Base-by-base conservation (phyloP, 2,888 invertebrate genomes). In the Euplexia lucipara region DNA sequence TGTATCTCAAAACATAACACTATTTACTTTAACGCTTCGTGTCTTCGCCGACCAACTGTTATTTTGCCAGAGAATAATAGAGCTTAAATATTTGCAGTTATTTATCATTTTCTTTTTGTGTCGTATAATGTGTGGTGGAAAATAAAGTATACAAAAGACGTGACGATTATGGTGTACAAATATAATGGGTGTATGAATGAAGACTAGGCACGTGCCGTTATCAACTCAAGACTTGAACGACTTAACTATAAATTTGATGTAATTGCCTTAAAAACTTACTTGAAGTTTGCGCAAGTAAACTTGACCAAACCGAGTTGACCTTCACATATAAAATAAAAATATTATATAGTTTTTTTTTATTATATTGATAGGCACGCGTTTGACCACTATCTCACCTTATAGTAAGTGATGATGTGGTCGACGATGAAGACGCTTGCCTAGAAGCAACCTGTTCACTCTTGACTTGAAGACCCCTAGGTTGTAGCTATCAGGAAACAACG, bases 61-160 rank as follows among this genome's bases (percentile, higher is more conserved):
- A 77, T 64, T 53, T 62, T 69, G 72, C 54, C 70, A 73, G 67
- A 69, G 58, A 63, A 81, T 70, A 75, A 61, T 75, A 53, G 37
- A 44, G 49, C 71, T 79, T 79, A 78, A 68, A 73, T 76, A 72
- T 79, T 69, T 78, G 54, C 57, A 10, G 39, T 60, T 74, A 82
- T 52, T 70, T 70, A 54, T 70, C 68, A 65, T 81, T 72, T 75
- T 81, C 57, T 56, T 71, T 72, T 73, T 73, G 67, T 75, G 45
- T 39, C 35, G 9, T 51, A 34, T 68, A 63, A 67, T 53, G 47
- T 62, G 61, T 58, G 49, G n/a, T 64, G 56, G 53, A 72, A 78
- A 78, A 74, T 70, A 78, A 69, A 74, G 61, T 71, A 66, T 61
- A 81, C 77, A 75, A 71, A 81, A 80, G 77, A 80, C 69, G 77